phyloP scores from a whole-genome alignment of 2,113 vertebrate species.

The Merops nubicus region DNA sequence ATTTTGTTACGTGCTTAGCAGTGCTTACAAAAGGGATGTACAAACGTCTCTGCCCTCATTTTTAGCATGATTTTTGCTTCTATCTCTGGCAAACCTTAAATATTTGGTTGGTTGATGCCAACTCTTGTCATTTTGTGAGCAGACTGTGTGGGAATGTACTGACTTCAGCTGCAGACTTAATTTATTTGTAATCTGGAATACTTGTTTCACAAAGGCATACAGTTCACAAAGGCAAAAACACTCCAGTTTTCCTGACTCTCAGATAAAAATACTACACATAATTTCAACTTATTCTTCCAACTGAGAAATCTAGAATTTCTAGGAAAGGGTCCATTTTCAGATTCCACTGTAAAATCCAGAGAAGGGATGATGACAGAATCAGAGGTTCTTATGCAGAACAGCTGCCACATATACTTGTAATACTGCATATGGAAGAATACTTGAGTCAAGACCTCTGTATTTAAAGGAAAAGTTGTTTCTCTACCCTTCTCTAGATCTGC shows the following conservation, averaged over 20 bases:
- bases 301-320: not conserved
- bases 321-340: not conserved
- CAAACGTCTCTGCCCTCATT: not conserved
- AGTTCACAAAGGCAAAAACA: not conserved
- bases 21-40: not conserved
- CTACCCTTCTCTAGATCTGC: not conserved
- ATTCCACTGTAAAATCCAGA: not conserved
- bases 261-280: not conserved
- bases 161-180: not conserved
- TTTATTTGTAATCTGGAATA: not conserved
- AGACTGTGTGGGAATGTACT: not conserved
- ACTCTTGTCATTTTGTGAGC: not conserved
- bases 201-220: not conserved
- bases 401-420: not conserved
- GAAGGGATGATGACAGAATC: not conserved
- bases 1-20: not conserved
- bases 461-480: not conserved
- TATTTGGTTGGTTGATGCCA: not conserved
- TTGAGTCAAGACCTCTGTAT: not conserved
- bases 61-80: not conserved
- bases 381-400: not conserved
- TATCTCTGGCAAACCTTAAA: not conserved
- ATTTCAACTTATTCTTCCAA: not conserved
- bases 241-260: not conserved
- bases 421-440: not conserved